Percentiles rank a stretch among this genome's conserved stretches.
Conservation (phyloP, 2,113 vertebrate genomes). For the Charina bottae region DNA sequence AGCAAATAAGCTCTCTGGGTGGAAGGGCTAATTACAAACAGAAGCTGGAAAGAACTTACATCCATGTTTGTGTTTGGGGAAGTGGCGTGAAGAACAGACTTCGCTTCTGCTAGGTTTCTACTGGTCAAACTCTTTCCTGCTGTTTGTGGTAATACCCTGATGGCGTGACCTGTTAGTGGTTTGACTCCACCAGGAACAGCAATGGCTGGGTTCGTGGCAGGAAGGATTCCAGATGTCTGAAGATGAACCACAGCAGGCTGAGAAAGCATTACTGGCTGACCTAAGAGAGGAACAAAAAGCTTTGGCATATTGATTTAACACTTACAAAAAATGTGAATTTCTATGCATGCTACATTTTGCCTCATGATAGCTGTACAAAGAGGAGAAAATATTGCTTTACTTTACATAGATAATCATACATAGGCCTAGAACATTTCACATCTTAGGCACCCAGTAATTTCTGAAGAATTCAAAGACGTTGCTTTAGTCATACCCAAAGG, state of each 20-base stretch:
- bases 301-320: not conserved
- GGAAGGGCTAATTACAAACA: not conserved
- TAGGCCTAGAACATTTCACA: not conserved
- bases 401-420: not conserved
- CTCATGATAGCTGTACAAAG: not conserved
- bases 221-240: constrained; percentile 75
- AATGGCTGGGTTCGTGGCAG: constrained; percentile 72
- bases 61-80: constrained; percentile 59
- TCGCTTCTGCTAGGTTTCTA: constrained; percentile 57
- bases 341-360: not conserved
- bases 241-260: constrained; percentile 85
- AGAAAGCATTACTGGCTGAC: constrained; percentile 79
- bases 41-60: constrained; percentile 71
- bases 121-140: constrained; percentile 45
- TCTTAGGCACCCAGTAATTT: not conserved
- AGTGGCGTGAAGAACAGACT: constrained; percentile 64
- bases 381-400: not conserved
- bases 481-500: not conserved
- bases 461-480: not conserved
- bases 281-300: constrained; percentile 65
- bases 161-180: constrained; percentile 70
- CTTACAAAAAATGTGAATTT: too few species aligned
- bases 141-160: constrained; percentile 70
- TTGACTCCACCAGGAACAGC: constrained; percentile 73
- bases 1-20: not conserved